phyloP scores from a whole-genome alignment of 2,797 vertebrate species.

The Phyllotis vaccarum region DNA sequence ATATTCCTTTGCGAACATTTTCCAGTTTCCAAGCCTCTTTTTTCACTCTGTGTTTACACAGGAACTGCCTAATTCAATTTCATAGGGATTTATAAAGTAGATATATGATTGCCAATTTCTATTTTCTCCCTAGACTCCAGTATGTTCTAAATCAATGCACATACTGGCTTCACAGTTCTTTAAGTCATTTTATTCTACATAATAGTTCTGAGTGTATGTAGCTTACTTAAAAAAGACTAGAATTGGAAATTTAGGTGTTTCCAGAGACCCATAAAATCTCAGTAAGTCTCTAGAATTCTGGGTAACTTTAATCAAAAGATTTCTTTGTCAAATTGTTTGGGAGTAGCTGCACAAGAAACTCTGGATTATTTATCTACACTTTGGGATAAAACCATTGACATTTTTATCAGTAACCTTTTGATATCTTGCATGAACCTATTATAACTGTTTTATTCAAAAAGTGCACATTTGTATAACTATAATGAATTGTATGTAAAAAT shows the following conservation, averaged over 20 bases:
- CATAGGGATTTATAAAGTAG: not conserved
- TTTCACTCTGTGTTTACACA: constrained; percentile 50
- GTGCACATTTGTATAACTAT: not conserved
- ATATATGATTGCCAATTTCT: constrained; percentile 49
- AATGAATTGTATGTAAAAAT: constrained; percentile 20
- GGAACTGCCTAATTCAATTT: constrained; percentile 11
- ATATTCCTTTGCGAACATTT: constrained; percentile 63
- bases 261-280: not conserved
- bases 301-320: not conserved
- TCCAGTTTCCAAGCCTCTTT: constrained; percentile 12
- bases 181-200: constrained; percentile 53
- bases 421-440: not conserved
- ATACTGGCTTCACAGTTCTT: not conserved
- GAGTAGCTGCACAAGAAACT: not conserved
- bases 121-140: not conserved
- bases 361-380: not conserved
- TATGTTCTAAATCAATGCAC: constrained; percentile 70
- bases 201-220: constrained; percentile 5
- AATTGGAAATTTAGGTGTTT: constrained; percentile 14
- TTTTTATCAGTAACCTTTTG: constrained; percentile 13
- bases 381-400: constrained; percentile 30
- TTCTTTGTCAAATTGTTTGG: not conserved
- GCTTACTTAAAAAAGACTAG: constrained; percentile 40
- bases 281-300: not conserved
- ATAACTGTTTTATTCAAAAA: not conserved